Percentiles rank a stretch among this genome's conserved stretches.
These are phyloP conservation scores for Sorex araneus DNA, from an alignment of 2,113 vertebrate genomes.

Conservation along the genomic window DNA sequence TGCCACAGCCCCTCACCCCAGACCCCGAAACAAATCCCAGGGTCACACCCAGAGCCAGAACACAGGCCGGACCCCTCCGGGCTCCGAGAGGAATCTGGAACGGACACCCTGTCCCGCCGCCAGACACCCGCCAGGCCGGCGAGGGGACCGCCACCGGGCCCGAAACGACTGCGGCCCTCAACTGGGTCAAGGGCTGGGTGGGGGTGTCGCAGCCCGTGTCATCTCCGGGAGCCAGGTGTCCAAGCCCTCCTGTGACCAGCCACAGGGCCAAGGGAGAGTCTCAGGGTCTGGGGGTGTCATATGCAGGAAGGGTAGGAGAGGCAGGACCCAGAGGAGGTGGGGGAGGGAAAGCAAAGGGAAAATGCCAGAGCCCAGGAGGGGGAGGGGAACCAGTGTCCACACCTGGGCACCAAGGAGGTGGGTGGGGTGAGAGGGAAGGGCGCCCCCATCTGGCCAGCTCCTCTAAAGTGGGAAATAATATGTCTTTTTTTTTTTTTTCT, in stretches of 20 bases:
- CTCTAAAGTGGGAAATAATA: not conserved
- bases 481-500: too few relatives aligned
- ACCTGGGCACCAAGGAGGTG: not conserved
- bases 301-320: not conserved
- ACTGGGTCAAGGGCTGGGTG: not conserved
- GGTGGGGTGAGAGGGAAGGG: not conserved
- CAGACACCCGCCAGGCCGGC: not conserved
- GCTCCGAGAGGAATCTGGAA: not conserved
- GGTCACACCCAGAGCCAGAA: not conserved
- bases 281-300: constrained; percentile 11
- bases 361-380: not conserved
- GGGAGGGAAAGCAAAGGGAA: not conserved
- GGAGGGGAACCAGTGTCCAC: not conserved
- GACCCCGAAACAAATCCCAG: not conserved
- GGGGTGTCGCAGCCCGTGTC: not conserved
- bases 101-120: not conserved
- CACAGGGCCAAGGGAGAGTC: not conserved
- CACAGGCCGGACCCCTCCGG: not conserved
- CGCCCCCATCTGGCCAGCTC: not conserved
- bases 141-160: not conserved
- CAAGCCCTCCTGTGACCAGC: not conserved
- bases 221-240: constrained; percentile 36
- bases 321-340: not conserved
- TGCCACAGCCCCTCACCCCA: not conserved
- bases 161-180: not conserved